Evolutionary conservation across 2,888 invertebrate species (phyloP).

Genomic region (Cheilosia pagana): DNA sequence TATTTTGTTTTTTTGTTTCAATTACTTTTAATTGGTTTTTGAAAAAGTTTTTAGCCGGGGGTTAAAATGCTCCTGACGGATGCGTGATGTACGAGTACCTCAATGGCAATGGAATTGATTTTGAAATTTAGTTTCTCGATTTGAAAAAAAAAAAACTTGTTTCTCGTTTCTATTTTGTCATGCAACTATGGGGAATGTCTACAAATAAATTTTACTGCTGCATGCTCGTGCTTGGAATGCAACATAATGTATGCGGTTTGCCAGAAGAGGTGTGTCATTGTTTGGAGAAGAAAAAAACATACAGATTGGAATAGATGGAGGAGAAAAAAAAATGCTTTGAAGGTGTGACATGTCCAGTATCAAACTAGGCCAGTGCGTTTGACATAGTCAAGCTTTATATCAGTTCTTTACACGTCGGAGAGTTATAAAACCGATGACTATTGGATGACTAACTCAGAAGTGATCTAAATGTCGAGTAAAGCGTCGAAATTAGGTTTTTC

Average conservation of each 20-base stretch:
- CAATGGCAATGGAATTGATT: constrained; percentile 10
- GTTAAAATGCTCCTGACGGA: too few relatives aligned
- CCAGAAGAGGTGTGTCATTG: constrained; percentile 8
- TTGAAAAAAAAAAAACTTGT: constrained; percentile 2
- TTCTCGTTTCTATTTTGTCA: constrained; percentile 1
- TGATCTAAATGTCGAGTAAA: too few relatives aligned
- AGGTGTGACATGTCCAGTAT: too few relatives aligned
- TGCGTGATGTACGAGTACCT: not conserved
- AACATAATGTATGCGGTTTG: constrained; percentile 22
- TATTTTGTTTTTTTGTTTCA: not conserved
- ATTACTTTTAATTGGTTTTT: not conserved
- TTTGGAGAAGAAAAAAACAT: not conserved
- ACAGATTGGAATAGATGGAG: not conserved
- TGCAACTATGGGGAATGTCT: constrained; percentile 26
- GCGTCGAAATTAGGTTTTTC: too few relatives aligned
- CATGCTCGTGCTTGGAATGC: constrained; percentile 23
- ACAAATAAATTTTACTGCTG: constrained; percentile 5
- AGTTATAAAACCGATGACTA: too few relatives aligned
- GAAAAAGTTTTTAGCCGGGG: not conserved
- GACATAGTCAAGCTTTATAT: too few relatives aligned
- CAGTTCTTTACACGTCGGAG: too few relatives aligned
- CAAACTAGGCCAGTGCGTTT: too few relatives aligned
- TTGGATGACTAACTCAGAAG: too few relatives aligned
- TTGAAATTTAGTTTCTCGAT: constrained; percentile 5
- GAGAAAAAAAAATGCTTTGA: too few relatives aligned